phyloP scores from a whole-genome alignment of 2,797 vertebrate genomes.

The Anguilla pacifica region DNA sequence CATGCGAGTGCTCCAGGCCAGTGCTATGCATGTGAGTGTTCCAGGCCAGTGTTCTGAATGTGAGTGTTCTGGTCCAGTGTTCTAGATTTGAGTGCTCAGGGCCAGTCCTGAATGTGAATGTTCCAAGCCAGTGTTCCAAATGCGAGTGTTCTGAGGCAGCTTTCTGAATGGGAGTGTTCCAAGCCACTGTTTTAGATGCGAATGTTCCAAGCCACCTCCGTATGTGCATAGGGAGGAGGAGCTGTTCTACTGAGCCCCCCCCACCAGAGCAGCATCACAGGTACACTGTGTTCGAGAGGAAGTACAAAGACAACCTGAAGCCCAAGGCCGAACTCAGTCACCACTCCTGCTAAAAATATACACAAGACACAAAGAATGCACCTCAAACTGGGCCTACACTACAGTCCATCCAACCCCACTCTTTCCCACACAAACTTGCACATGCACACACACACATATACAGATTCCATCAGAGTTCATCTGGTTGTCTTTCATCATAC shows the following conservation, averaged over 20 bases:
- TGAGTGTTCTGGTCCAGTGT: not conserved
- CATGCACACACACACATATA: not conserved
- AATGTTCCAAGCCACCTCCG: slow-evolving; percentile 32
- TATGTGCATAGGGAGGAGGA: not conserved
- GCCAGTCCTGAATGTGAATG: not conserved
- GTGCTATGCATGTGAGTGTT: not conserved
- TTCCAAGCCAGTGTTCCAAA: not conserved
- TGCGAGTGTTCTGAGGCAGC: slow-evolving; percentile 30
- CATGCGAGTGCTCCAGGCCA: slow-evolving; percentile 28
- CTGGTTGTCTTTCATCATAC: too few species aligned
- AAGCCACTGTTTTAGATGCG: not conserved
- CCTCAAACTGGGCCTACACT: not conserved
- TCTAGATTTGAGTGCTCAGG: slow-evolving; percentile 32
- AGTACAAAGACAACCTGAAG: slow-evolving; percentile 47
- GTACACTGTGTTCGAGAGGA: slow-evolving; percentile 46
- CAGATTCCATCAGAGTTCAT: not conserved
- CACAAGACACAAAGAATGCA: not conserved
- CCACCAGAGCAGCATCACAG: slow-evolving; percentile 30
- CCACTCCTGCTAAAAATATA: slow-evolving; percentile 44
- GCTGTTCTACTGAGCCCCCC: not conserved
- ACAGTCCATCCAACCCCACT: slow-evolving; percentile 15
- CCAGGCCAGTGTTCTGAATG: too few species aligned
- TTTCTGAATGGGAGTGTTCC: not conserved
- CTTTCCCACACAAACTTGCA: slow-evolving; percentile 23
- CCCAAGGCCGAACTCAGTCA: slow-evolving; percentile 40